Percentiles rank a stretch among this genome's conserved stretches.
Evolutionary conservation across 1,140 invertebrate species (phyloP).

Genomic region (Drosophila pallidifrons): DNA sequence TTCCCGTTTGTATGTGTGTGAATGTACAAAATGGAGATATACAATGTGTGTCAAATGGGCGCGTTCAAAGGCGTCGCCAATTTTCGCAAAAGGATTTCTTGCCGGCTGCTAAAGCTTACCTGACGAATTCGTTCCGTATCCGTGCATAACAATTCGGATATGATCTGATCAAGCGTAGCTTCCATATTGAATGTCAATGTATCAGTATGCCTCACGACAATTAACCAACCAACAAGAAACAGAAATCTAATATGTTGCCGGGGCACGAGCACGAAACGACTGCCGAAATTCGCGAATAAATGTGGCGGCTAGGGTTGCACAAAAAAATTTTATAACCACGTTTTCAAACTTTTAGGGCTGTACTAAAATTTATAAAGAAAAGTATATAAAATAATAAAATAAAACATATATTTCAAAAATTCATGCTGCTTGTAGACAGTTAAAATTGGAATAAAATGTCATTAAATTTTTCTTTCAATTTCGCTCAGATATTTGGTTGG

Average conservation of each 20-base stretch:
- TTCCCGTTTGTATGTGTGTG: not conserved
- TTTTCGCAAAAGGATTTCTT: conserved; percentile 8
- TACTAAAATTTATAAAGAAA: conserved; percentile 7
- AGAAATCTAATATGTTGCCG: conserved; percentile 33
- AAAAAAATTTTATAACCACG: conserved; percentile 14
- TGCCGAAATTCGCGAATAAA: conserved; percentile 34
- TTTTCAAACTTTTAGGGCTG: conserved; percentile 35
- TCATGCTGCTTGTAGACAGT: not conserved
- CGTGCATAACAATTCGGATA: conserved; percentile 67
- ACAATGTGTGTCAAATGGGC: conserved; percentile 9
- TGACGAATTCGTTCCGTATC: conserved; percentile 86
- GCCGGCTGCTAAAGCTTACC: conserved; percentile 78
- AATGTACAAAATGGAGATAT: conserved; percentile 18
- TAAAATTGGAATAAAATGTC: not conserved
- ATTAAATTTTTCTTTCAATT: no score
- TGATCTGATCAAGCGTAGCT: conserved; percentile 63
- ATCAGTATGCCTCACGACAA: conserved; percentile 1
- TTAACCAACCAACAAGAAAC: conserved; percentile 23
- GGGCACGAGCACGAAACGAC: conserved; percentile 16
- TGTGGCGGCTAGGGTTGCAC: conserved; percentile 34
- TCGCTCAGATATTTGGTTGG: no score
- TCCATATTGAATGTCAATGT: conserved; percentile 43
- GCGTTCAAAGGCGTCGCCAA: conserved; percentile 21
- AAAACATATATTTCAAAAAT: not conserved
- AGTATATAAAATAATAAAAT: not conserved